Evolutionary conservation across 2,888 invertebrate genomes (phyloP), one percentile per base, ranked within the genome.

Genomic region (Alviniconcha strummeri): DNA sequence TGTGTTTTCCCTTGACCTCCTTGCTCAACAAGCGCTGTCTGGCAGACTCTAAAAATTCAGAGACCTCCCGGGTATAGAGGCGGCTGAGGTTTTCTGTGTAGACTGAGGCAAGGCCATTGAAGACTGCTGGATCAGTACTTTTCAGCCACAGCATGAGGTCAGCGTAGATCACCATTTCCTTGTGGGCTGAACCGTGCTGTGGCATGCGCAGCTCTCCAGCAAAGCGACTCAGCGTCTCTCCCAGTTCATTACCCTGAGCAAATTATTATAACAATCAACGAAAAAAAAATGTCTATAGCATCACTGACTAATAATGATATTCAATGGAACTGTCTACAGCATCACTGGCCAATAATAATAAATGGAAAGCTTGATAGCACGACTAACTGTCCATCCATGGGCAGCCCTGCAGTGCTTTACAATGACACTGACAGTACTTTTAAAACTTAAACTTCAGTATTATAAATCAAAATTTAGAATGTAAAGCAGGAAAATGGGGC

Each of bases 121-220:
- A 98, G 80, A 92, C 92, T 91, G 96, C 96, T 83, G 96, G 95
- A 94, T 98, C 97, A 95, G 97, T 96, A 56, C 96, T 96, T 94
- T 97, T 97, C 82, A 97, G 95, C 96, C 98, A 97, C 92, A 97
- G 96, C 97, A 98, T 97, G 87, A 98, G 95, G 89, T 97, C 97
- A 60, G 97, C 96, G 93, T 98, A 98, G 36, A 97, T 96, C 90
- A 95, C 95, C 86, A 99, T 95, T 92, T 98, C 97, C 84, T 96
- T 96, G 94, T 98, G 98, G 89, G 97, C 96, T 78, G 95, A 95
- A 87, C 95, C 95, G 92, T 97, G 96, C 89, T 96, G 96, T 0
- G 97, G 97, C 88, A 98, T 94, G 60, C 95, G 95, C 83, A 97
- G 94, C 74, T 94, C 94, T 52, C 90, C 87, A 8, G 94, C 90